These are phyloP conservation scores for Phymastichus coffea DNA, from an alignment of 1,140 invertebrate genomes.

Conservation along the genomic window DNA sequence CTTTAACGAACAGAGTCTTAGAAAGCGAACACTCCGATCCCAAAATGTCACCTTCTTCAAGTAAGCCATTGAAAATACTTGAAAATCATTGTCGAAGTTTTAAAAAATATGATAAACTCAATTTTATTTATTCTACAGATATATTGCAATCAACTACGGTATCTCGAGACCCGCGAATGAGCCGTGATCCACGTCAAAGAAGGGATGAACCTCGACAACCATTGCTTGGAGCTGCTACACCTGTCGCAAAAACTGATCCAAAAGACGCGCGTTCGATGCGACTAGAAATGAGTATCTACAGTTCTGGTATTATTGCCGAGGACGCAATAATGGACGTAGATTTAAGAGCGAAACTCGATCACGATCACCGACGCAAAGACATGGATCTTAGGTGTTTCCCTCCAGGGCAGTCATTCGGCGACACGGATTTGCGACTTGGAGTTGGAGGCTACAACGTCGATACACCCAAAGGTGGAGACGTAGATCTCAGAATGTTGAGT, in stretches of 20 bases:
- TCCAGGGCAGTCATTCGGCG: conserved; percentile 41
- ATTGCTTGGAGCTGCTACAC: neutral
- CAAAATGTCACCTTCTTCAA: conserved; percentile 33
- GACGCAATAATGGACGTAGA: conserved; percentile 49
- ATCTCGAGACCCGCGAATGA: conserved; percentile 48
- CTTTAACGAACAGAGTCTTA: no score
- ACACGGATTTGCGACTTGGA: conserved; percentile 52
- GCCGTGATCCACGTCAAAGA: conserved; percentile 28
- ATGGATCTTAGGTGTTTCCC: conserved; percentile 61
- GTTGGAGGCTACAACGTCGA: conserved; percentile 39
- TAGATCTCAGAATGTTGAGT: conserved; percentile 69
- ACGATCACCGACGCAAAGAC: conserved; percentile 54
- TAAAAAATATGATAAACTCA: no score
- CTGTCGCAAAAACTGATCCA: conserved; percentile 28
- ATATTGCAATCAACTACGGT: conserved; percentile 3
- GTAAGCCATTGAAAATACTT: no score
- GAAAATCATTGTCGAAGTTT: no score
- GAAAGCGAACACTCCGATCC: no score
- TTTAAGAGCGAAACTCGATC: conserved; percentile 46
- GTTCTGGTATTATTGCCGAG: conserved; percentile 48
- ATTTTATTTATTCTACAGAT: neutral
- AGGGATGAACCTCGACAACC: conserved; percentile 37
- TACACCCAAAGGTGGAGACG: conserved; percentile 58
- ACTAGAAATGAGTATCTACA: conserved; percentile 52
- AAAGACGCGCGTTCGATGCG: conserved; percentile 42